Base-by-base conservation (phyloP, 1,140 invertebrate genomes). In the Stegodyphus dumicola region DNA sequence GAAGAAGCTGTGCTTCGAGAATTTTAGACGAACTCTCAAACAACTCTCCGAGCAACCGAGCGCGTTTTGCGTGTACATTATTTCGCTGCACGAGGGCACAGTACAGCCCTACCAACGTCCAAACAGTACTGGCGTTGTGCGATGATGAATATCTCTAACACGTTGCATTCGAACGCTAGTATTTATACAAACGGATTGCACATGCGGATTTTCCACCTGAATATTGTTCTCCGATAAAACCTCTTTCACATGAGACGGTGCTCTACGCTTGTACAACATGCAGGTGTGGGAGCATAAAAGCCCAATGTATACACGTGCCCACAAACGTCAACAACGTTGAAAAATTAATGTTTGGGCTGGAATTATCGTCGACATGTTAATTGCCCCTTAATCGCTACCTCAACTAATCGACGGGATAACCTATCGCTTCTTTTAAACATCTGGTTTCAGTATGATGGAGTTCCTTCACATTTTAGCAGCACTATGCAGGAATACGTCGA, bases 381-480 rank as follows among this genome's bases (percentile, higher is more conserved):
- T 67, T 67, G 65, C 0, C 65, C 65, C 65, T 67, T 67, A 67
- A 1, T 5, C 5, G 2, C 56, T 60, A 15, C 65, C 65, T 67
- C 15, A 67, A 67, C 65, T 2, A 2, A 2, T 67, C 65, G 11
- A 67, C 17, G 6, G 65, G 15, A 67, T 5, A 15, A 67, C 65
- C 13, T 67, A 67, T 67, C 65, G 17, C 65, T 10, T 66, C n/a
- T 66, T 66, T 17, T 9, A 67, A 67, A 67, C 65, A 74, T 74
- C 49, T 74, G 51, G 49, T 52, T 74, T 74, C 49, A 53, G 71
- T 2, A 52, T 17, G 71, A 70, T 52, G 49, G 71, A 53, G 49
- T 3, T 6, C 71, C 71, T 53, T 6, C 49, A 15, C 71, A 74
- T 13, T 74, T 74, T n/a, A 52, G 49, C 1, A 10, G 9, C 52